Percentiles rank a stretch among this genome's conserved stretches.
Evolutionary conservation across 2,113 vertebrate species (phyloP).

Genomic region (Poicephalus meyeri): DNA sequence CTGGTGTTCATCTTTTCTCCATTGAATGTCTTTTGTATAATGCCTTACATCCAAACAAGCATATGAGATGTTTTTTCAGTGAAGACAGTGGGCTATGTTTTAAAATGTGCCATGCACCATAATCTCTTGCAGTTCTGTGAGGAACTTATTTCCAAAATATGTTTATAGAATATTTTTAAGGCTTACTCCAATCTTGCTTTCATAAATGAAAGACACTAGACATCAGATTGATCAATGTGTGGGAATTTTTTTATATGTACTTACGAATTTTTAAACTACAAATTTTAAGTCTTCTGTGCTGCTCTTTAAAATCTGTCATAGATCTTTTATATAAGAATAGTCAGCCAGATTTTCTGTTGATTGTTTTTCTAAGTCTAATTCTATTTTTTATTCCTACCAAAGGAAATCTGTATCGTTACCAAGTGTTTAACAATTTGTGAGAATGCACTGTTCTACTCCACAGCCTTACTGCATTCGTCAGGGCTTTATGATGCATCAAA

Average conservation of each 20-base stretch:
- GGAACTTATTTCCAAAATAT: neutral
- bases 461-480: neutral
- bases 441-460: neutral
- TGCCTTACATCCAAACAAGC: neutral
- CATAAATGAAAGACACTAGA: neutral
- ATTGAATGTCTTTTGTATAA: neutral
- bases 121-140: neutral
- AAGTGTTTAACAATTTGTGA: neutral
- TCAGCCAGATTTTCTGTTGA: neutral
- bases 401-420: neutral
- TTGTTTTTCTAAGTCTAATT: neutral
- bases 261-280: neutral
- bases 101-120: neutral
- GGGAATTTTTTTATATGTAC: neutral
- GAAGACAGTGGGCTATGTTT: neutral
- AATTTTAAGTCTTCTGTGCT: neutral
- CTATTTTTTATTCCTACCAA: neutral
- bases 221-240: neutral
- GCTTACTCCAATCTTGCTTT: neutral
- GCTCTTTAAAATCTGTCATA: neutral
- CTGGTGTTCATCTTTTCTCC: neutral
- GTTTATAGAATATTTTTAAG: neutral
- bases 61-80: neutral
- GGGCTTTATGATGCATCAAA: neutral
- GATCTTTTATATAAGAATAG: neutral